Percentiles rank a stretch among this genome's conserved stretches.
phyloP scores from a whole-genome alignment of 2,888 invertebrate genomes.

The Pasiphila rectangulata region DNA sequence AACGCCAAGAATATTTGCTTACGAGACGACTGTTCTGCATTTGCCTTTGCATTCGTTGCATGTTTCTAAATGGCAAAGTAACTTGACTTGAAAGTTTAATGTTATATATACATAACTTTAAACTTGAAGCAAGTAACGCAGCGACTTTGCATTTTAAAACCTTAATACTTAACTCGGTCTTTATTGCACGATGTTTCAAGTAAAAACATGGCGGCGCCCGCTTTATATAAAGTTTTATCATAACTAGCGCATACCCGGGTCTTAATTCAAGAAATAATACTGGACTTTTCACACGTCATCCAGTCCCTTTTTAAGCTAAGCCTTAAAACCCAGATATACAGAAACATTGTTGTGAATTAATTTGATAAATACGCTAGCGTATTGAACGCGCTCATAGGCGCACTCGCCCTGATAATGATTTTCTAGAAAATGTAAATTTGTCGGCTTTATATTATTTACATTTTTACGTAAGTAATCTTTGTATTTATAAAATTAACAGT shows the following conservation, averaged over 20 bases:
- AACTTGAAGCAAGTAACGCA: neutral
- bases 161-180: neutral
- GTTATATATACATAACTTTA: neutral
- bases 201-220: neutral
- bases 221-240: neutral
- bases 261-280: too few species aligned
- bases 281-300: too few species aligned
- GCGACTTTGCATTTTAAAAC: conserved; percentile 10
- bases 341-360: too few species aligned
- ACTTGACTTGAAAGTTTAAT: neutral
- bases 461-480: too few species aligned
- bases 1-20: neutral
- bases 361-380: too few species aligned
- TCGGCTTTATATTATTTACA: too few species aligned
- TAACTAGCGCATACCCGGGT: neutral
- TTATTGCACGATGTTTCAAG: neutral
- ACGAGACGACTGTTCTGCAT: conserved; percentile 5
- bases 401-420: too few species aligned
- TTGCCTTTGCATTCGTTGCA: conserved; percentile 1
- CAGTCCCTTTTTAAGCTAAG: too few species aligned
- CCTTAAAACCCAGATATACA: too few species aligned
- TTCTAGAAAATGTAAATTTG: too few species aligned
- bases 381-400: too few species aligned
- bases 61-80: conserved; percentile 9
- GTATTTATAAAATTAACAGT: too few species aligned